A percentile compares a stretch with the other conserved stretches of the same genome.
These are phyloP conservation scores for Felis chaus DNA, from an alignment of 2,113 vertebrate genomes.

Conservation along the genomic window DNA sequence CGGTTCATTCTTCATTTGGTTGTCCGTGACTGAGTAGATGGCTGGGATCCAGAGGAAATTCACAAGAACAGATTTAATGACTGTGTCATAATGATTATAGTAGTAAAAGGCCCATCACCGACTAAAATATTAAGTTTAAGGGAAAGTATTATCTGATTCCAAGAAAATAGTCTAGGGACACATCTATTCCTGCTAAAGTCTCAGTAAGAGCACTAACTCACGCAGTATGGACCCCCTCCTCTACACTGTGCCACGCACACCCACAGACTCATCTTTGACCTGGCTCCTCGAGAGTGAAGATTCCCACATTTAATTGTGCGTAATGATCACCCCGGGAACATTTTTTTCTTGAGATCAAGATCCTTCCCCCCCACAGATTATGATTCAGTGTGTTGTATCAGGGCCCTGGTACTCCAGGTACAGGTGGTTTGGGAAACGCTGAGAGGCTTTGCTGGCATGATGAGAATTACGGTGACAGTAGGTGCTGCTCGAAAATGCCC, in stretches of 20 bases:
- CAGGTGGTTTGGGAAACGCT: neutral
- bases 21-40: neutral
- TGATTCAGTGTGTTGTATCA: neutral
- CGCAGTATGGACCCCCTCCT: accelerated
- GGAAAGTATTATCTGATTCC: neutral
- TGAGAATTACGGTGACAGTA: neutral
- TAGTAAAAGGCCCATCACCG: neutral
- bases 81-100: neutral
- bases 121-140: neutral
- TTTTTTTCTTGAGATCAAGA: neutral
- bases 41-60: neutral
- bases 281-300: neutral
- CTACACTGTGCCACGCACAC: neutral
- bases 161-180: neutral
- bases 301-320: neutral
- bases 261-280: neutral
- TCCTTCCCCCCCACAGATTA: neutral
- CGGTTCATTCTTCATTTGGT: neutral
- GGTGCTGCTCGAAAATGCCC: neutral
- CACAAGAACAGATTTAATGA: neutral
- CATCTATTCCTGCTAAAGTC: neutral
- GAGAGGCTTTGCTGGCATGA: neutral
- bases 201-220: neutral
- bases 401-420: neutral
- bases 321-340: neutral